Evolutionary conservation across 2,797 vertebrate species (phyloP).

Genomic region (Phalloptychus januarius): DNA sequence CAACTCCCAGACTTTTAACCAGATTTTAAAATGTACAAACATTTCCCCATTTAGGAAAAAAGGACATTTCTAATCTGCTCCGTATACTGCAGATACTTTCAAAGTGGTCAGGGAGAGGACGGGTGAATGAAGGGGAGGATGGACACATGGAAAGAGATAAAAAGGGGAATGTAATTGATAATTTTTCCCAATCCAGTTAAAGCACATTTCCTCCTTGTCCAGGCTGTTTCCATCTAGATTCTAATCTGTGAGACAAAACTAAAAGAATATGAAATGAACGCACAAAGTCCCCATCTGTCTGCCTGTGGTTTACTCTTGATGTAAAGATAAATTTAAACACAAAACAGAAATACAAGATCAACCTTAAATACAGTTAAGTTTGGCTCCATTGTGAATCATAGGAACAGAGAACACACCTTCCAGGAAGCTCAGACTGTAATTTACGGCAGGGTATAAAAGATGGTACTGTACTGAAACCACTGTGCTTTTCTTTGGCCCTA

Average conservation of each 20-base stretch:
- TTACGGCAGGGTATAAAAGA: slow-evolving; percentile 60
- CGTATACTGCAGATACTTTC: background rate
- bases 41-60: background rate
- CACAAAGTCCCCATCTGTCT: slow-evolving; percentile 21
- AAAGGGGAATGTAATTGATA: background rate
- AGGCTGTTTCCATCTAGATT: slow-evolving; percentile 24
- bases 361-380: slow-evolving; percentile 42
- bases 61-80: no score
- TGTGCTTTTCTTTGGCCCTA: slow-evolving; percentile 72
- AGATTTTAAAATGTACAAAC: background rate
- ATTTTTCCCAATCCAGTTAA: background rate
- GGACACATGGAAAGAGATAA: background rate
- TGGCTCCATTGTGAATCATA: slow-evolving; percentile 28
- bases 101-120: background rate
- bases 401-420: slow-evolving; percentile 45
- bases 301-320: slow-evolving; percentile 53
- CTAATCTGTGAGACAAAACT: slow-evolving; percentile 43
- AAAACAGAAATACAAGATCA: slow-evolving; percentile 42
- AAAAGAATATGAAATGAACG: slow-evolving; percentile 39
- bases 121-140: background rate
- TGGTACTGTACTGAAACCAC: slow-evolving; percentile 64
- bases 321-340: slow-evolving; percentile 50
- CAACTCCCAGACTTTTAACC: background rate
- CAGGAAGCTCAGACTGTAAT: slow-evolving; percentile 52
- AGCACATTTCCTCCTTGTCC: background rate